A percentile compares a stretch with the other conserved stretches of the same genome.
phyloP scores from a whole-genome alignment of 2,888 invertebrate species.

The Ochropacha duplaris region DNA sequence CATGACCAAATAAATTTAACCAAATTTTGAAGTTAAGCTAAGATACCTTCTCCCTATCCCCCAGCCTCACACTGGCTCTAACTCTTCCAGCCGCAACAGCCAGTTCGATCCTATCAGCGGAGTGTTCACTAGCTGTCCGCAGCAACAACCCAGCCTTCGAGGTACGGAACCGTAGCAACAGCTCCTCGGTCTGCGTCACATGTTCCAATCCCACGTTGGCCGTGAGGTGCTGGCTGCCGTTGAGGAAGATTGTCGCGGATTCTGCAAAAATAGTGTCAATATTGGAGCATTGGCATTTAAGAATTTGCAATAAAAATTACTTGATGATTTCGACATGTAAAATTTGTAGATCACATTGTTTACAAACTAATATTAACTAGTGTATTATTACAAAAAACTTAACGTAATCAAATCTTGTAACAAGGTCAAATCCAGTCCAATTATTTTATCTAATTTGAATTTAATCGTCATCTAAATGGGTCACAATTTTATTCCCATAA shows the following conservation, averaged over 20 bases:
- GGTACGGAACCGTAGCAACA: slow-evolving; percentile 93
- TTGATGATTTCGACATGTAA: no score
- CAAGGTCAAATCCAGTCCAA: no score
- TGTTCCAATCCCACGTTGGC: slow-evolving; percentile 89
- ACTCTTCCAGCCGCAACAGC: slow-evolving; percentile 93
- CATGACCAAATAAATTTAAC: no score
- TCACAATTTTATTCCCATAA: no score
- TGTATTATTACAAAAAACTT: no score
- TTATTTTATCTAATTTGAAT: no score
- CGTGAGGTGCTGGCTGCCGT: slow-evolving; percentile 94
- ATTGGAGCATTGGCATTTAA: neutral
- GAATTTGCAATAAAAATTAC: neutral
- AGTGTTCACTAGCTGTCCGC: slow-evolving; percentile 90
- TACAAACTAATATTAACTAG: no score
- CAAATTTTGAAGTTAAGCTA: no score
- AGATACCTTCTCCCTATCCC: slow-evolving; percentile 91
- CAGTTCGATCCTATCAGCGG: slow-evolving; percentile 92
- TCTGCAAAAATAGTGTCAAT: slow-evolving; percentile 81
- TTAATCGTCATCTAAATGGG: no score
- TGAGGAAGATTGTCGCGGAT: slow-evolving; percentile 93
- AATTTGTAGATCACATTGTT: no score
- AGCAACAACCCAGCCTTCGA: slow-evolving; percentile 89
- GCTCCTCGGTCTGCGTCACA: slow-evolving; percentile 94
- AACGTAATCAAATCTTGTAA: no score
- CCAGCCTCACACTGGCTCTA: slow-evolving; percentile 90